Evolutionary conservation across 1,140 invertebrate species (phyloP).

Genomic region (Brachionus koreanus): DNA sequence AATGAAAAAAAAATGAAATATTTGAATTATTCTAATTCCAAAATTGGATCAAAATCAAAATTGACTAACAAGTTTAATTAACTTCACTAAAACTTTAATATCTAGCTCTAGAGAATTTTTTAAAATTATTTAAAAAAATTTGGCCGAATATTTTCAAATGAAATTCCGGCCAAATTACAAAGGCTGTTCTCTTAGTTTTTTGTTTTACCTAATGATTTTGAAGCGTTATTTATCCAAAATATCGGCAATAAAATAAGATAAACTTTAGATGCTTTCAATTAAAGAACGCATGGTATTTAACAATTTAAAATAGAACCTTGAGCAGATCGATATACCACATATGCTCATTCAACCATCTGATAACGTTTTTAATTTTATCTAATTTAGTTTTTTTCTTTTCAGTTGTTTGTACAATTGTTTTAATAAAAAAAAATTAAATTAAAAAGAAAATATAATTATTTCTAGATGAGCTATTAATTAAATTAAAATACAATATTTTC

Average conservation of each 20-base stretch:
- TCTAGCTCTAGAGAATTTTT: too few species aligned
- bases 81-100: too few species aligned
- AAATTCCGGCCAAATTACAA: too few species aligned
- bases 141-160: too few species aligned
- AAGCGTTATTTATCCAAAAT: background rate
- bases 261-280: background rate
- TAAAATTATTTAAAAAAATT: too few species aligned
- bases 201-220: background rate
- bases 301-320: constrained; percentile 1
- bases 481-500: background rate
- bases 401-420: background rate
- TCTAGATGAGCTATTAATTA: background rate
- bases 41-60: too few species aligned
- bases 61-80: too few species aligned
- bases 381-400: background rate
- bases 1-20: background rate
- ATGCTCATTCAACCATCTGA: background rate
- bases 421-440: background rate
- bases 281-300: background rate
- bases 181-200: background rate
- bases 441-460: background rate
- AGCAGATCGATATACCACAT: background rate
- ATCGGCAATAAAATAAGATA: background rate
- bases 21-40: too few species aligned
- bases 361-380: background rate